Evolutionary conservation across 2,797 vertebrate species (phyloP).

Genomic region (Perdix hodgsoniae): DNA sequence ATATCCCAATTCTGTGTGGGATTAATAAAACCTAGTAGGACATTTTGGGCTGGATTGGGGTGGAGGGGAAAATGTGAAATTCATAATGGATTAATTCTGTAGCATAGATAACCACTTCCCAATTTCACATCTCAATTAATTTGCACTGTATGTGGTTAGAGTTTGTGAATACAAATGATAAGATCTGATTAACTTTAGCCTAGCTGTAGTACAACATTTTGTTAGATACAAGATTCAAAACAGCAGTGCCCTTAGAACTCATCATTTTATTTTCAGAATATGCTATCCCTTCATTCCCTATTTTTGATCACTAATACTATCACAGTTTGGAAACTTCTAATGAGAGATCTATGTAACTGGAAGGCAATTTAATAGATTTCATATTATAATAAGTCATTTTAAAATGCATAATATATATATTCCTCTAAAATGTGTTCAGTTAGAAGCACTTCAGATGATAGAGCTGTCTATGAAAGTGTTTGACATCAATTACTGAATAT

Average conservation of each 20-base stretch:
- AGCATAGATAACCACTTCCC: slow-evolving; percentile 35
- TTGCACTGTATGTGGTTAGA: slow-evolving; percentile 51
- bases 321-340: slow-evolving; percentile 2
- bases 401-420: background rate
- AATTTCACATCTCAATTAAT: slow-evolving; percentile 68
- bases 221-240: slow-evolving; percentile 56
- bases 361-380: slow-evolving; percentile 10
- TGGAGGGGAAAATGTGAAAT: slow-evolving; percentile 3
- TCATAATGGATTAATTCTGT: slow-evolving; percentile 57
- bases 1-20: background rate
- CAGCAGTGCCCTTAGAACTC: slow-evolving; percentile 52
- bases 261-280: slow-evolving; percentile 27
- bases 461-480: background rate
- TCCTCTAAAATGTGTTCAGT: background rate
- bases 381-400: slow-evolving; percentile 8
- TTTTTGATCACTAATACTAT: slow-evolving; percentile 19
- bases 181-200: slow-evolving; percentile 58
- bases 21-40: slow-evolving; percentile 36
- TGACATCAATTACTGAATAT: background rate
- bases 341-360: slow-evolving; percentile 4
- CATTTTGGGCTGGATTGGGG: background rate
- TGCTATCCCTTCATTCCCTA: background rate
- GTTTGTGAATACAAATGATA: slow-evolving; percentile 62
- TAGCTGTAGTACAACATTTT: slow-evolving; percentile 40
- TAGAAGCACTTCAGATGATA: background rate